phyloP scores from a whole-genome alignment of 1,140 invertebrate genomes.

The Eciton burchellii region DNA sequence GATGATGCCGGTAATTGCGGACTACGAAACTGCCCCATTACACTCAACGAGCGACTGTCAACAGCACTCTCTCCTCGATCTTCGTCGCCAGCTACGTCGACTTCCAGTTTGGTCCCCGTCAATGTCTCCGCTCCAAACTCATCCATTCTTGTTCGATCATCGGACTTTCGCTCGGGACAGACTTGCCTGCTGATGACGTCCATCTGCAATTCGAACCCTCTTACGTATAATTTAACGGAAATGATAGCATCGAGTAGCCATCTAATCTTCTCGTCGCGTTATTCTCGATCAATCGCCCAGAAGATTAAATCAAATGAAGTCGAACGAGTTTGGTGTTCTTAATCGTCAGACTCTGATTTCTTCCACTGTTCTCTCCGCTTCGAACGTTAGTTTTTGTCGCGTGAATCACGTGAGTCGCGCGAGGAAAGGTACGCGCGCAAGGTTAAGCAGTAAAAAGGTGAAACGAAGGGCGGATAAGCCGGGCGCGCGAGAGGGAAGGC shows the following conservation, averaged over 20 bases:
- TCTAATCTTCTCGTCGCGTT: not conserved
- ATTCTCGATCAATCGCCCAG: not conserved
- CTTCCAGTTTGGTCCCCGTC: slow-evolving; percentile 8
- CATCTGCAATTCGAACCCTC: not conserved
- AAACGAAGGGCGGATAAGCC: slow-evolving; percentile 6
- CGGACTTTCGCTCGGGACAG: not conserved
- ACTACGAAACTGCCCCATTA: slow-evolving; percentile 77
- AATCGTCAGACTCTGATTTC: slow-evolving; percentile 17
- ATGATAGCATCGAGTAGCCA: not conserved
- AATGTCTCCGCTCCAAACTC: not conserved
- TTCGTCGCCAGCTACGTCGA: slow-evolving; percentile 26
- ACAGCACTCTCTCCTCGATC: slow-evolving; percentile 59
- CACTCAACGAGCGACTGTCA: slow-evolving; percentile 73
- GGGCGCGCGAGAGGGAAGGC: slow-evolving; percentile 26
- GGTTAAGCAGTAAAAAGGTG: slow-evolving; percentile 60
- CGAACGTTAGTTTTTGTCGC: slow-evolving; percentile 27
- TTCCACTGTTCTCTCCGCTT: slow-evolving; percentile 21
- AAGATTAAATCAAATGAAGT: not conserved
- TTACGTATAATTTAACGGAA: not conserved
- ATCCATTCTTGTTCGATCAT: not conserved
- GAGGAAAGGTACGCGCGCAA: slow-evolving; percentile 43
- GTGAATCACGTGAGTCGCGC: slow-evolving; percentile 45
- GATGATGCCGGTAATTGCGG: slow-evolving; percentile 78
- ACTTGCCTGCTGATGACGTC: not conserved
- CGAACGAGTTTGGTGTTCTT: slow-evolving; percentile 14